phyloP scores from a whole-genome alignment of 2,113 vertebrate genomes.

The Gavia stellata region DNA sequence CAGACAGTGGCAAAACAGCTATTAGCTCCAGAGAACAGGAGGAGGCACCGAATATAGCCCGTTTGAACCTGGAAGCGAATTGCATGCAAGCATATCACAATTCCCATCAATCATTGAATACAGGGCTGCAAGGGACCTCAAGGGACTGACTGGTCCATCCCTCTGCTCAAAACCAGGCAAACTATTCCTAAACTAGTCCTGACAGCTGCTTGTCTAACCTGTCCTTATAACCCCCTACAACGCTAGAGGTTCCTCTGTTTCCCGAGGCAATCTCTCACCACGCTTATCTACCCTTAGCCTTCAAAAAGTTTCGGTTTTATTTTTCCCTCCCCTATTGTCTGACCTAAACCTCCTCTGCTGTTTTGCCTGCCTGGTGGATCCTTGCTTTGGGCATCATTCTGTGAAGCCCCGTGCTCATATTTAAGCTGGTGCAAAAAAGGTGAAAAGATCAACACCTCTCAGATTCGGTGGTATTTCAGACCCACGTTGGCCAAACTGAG shows the following conservation, averaged over 20 bases:
- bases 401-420: background rate
- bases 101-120: background rate
- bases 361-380: background rate
- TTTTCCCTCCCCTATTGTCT: background rate
- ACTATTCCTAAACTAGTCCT: background rate
- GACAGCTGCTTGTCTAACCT: background rate
- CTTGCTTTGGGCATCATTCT: background rate
- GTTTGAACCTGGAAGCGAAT: background rate
- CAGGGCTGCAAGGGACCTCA: background rate
- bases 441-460: background rate
- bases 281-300: background rate
- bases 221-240: background rate
- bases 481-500: accelerated
- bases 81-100: background rate
- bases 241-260: background rate
- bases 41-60: background rate
- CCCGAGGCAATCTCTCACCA: background rate
- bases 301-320: background rate
- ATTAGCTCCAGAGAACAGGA: background rate
- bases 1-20: background rate
- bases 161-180: background rate
- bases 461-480: background rate
- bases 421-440: background rate
- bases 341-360: background rate
- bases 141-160: background rate